Evolutionary conservation across 1,140 invertebrate species (phyloP).

Genomic region (Pissodes strobi): DNA sequence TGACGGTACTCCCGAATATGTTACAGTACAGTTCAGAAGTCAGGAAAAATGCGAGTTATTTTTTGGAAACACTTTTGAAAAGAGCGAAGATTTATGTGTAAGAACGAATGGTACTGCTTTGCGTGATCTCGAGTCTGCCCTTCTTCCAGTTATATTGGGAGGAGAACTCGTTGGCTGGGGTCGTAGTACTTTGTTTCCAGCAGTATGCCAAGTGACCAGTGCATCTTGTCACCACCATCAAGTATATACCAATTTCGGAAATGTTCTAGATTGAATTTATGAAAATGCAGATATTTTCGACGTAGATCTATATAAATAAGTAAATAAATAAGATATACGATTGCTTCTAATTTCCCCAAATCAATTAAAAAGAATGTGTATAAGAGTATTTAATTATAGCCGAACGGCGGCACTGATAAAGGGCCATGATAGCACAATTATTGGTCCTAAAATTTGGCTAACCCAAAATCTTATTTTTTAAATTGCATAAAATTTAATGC

Average conservation of each 20-base stretch:
- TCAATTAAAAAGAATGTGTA: too few relatives aligned
- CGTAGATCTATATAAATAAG: too few relatives aligned
- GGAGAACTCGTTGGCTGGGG: neutral
- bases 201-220: neutral
- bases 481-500: too few relatives aligned
- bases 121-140: neutral
- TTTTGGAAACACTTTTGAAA: neutral
- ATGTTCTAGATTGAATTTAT: neutral
- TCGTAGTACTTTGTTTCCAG: neutral
- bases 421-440: too few relatives aligned
- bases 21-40: neutral
- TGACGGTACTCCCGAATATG: neutral
- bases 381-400: too few relatives aligned
- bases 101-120: neutral
- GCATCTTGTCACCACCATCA: neutral
- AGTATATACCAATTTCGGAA: neutral
- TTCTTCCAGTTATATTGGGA: neutral
- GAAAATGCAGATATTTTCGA: neutral
- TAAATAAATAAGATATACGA: too few relatives aligned
- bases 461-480: too few relatives aligned
- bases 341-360: too few relatives aligned
- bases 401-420: too few relatives aligned
- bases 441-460: too few relatives aligned
- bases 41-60: neutral
- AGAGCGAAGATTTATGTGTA: neutral